Conservation (phyloP, 2,888 invertebrate species). For the Archaeoteleia sp. region DNA sequence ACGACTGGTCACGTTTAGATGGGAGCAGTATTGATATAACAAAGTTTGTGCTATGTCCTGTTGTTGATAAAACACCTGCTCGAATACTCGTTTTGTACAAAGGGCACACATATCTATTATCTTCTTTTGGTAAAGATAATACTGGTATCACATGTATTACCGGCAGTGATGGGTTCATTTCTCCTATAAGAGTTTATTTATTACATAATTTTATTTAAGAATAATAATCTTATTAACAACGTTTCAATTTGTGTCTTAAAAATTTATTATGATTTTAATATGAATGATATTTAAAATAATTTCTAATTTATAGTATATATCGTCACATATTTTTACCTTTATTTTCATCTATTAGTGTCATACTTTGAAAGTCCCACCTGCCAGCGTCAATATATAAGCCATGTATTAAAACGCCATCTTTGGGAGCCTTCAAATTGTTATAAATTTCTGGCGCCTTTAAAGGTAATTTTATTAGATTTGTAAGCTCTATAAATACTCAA, state of each 20-base stretch:
- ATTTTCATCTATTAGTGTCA: slow-evolving; percentile 85
- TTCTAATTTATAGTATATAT: too few species aligned
- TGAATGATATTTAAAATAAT: slow-evolving; percentile 20
- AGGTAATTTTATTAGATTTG: slow-evolving; percentile 10
- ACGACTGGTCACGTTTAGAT: slow-evolving; percentile 80
- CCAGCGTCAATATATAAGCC: slow-evolving; percentile 93
- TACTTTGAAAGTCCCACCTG: slow-evolving; percentile 83
- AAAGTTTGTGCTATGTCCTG: slow-evolving; percentile 95
- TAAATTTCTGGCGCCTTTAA: slow-evolving; percentile 76
- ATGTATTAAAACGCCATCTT: slow-evolving; percentile 84
- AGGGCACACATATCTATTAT: slow-evolving; percentile 84
- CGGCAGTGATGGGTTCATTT: slow-evolving; percentile 85
- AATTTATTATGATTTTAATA: too few species aligned
- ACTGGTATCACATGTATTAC: slow-evolving; percentile 82
- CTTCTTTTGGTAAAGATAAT: slow-evolving; percentile 78
- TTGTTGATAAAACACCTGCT: slow-evolving; percentile 91
- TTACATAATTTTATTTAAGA: slow-evolving; percentile 3
- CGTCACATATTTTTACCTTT: too few species aligned
- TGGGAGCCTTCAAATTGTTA: slow-evolving; percentile 77
- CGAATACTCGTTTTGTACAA: slow-evolving; percentile 92
- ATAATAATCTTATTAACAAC: too few species aligned
- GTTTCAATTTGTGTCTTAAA: too few species aligned
- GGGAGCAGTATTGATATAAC: slow-evolving; percentile 87
- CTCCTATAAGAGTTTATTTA: slow-evolving; percentile 78
- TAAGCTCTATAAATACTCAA: slow-evolving; percentile 17